Base-by-base conservation (phyloP, 2,888 invertebrate species). In the Drosophila yooni region DNA sequence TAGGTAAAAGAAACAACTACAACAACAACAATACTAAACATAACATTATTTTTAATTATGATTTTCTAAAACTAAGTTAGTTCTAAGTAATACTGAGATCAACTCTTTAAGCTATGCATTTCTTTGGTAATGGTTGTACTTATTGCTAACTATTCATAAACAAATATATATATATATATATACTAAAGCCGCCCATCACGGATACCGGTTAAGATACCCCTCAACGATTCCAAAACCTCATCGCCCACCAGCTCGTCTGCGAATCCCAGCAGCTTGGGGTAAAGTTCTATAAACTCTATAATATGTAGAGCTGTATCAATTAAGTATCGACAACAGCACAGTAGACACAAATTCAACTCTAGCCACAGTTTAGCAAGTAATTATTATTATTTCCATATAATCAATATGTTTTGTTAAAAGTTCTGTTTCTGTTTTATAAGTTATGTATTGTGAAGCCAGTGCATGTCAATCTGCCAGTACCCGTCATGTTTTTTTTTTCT, bases 131-230 rank as follows among this genome's bases (percentile, higher is more conserved):
- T 81, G 79, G 81, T 81, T 66, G 54, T 60, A 61, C 21, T 60
- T 75, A 63, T 72, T 76, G 78, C 78, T 78, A 80, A 80, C 62
- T 69, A 60, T 61, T 67, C 57, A 25, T 59, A 63, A 31, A 71
- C 31, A 33, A 21, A 48, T 43, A 29, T 52, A 58, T 52, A 61
- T 62, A 59, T 40, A 57, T 40, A 66, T 46, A 66, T 61, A 65
- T 67, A 79, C 70, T 68, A 83, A 88, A 91, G 91, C 87, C 92
- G 92, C 74, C 92, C 91, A 82, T 93, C 93, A 79, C 89, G 93
- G 92, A 93, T 93, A 85, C 93, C 93, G 76, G 90, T 93, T 78
- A 93, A 93, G 85, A 91, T 93, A 84, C 82, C 87, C 82, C 92
- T 93, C 85, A 87, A 89, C 76, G 93, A 93, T 81, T 88, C 87